A percentile compares a stretch with the other conserved stretches of the same genome.
These are phyloP conservation scores for Leptestheria dahalacensis DNA, from an alignment of 1,140 invertebrate genomes.

Conservation along the genomic window DNA sequence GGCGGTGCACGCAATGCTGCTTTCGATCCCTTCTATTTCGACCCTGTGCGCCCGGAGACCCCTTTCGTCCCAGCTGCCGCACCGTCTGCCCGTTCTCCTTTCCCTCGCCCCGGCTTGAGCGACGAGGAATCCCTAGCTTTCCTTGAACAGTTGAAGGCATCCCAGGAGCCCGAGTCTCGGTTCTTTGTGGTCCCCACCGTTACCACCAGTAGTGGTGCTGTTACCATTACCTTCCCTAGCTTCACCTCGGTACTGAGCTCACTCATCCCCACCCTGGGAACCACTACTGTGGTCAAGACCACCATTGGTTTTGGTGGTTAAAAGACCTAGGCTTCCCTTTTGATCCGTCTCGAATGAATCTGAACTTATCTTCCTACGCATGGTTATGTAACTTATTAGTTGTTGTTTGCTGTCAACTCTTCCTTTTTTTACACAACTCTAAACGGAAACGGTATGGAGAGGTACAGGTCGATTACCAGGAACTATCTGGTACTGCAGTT, in stretches of 20 bases:
- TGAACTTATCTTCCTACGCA: too few species aligned
- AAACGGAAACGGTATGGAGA: too few species aligned
- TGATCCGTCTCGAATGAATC: too few species aligned
- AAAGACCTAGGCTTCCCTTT: neutral
- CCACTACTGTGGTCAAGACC: neutral
- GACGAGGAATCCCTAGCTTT: neutral
- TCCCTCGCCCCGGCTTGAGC: neutral
- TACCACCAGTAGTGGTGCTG: neutral
- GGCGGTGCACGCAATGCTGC: too few species aligned
- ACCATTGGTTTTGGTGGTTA: neutral
- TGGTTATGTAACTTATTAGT: too few species aligned
- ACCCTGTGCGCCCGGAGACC: neutral
- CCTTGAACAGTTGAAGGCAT: neutral
- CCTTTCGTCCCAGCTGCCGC: neutral
- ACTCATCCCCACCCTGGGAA: neutral
- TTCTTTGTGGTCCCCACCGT: neutral
- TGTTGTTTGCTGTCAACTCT: too few species aligned
- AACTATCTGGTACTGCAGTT: too few species aligned
- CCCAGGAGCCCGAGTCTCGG: neutral
- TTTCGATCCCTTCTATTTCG: neutral
- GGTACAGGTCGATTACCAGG: too few species aligned
- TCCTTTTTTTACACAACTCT: too few species aligned
- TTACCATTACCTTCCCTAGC: neutral
- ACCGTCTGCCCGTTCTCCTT: neutral
- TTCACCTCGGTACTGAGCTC: neutral